These are phyloP conservation scores for Psittacula cyanocephala DNA, from an alignment of 2,113 vertebrate genomes.

Conservation along the genomic window DNA sequence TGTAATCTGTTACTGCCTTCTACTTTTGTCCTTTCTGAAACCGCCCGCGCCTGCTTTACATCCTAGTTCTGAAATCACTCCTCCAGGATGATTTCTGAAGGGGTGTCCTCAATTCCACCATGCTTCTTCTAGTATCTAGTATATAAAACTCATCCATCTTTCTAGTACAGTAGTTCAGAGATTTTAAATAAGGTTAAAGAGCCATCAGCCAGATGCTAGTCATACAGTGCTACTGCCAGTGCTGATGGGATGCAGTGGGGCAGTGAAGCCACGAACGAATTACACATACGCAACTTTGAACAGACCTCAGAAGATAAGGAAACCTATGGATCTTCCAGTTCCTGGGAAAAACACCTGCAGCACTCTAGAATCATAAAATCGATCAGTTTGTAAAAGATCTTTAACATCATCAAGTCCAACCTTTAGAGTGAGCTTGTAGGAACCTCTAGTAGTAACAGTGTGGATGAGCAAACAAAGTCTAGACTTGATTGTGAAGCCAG, in stretches of 20 bases:
- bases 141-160: not conserved
- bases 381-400: not conserved
- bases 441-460: not conserved
- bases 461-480: not conserved
- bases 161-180: not conserved
- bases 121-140: not conserved
- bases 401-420: not conserved
- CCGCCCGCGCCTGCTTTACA: not conserved
- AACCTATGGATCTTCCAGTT: not conserved
- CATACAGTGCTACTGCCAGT: not conserved
- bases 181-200: not conserved
- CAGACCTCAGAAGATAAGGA: not conserved
- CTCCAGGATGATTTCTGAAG: not conserved
- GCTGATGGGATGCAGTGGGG: not conserved
- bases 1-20: not conserved
- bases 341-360: not conserved
- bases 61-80: not conserved
- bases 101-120: not conserved
- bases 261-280: not conserved
- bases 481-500: not conserved
- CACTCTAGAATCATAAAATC: not conserved
- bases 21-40: not conserved
- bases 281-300: not conserved
- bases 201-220: not conserved
- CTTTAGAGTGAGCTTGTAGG: not conserved